Evolutionary conservation across 2,797 vertebrate species (phyloP).

Genomic region (Novumbra hubbsi): DNA sequence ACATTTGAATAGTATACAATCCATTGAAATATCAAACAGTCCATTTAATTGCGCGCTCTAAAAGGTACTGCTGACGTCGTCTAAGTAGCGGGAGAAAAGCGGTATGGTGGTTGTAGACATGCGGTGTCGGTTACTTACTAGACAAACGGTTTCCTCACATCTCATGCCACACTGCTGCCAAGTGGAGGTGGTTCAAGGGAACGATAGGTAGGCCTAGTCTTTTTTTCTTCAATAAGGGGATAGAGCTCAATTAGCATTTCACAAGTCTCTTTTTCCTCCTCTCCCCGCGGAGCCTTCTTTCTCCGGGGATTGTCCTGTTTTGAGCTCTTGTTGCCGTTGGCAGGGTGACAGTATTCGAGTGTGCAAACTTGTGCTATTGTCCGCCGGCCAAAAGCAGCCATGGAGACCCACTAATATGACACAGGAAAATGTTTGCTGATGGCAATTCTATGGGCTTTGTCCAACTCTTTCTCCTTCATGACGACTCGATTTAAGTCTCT

Average conservation of each 20-base stretch:
- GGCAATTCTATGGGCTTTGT: constrained; percentile 99
- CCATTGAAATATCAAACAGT: not conserved
- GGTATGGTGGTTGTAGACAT: constrained; percentile 30
- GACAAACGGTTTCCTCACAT: constrained; percentile 65
- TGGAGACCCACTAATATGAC: constrained; percentile 99
- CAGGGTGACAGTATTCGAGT: constrained; percentile 99
- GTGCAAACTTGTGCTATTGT: constrained; percentile 99
- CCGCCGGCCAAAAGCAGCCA: constrained; percentile 94
- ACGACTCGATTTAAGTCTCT: constrained; percentile 99
- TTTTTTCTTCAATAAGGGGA: constrained; percentile 82
- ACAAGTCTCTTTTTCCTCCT: constrained; percentile 84
- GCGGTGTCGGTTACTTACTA: constrained; percentile 59
- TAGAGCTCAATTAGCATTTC: constrained; percentile 89
- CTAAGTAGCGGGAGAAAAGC: constrained; percentile 31
- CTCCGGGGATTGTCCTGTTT: constrained; percentile 93
- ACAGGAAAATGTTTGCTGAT: constrained; percentile 99
- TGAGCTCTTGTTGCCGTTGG: constrained; percentile 96
- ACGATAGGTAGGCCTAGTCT: constrained; percentile 64
- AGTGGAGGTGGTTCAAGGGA: constrained; percentile 63
- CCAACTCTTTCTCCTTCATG: constrained; percentile 99
- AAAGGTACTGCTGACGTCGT: constrained; percentile 17
- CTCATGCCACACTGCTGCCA: constrained; percentile 67
- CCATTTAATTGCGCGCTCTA: not conserved
- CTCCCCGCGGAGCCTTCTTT: constrained; percentile 86
- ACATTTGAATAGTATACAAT: not conserved